Conservation (phyloP, 2,113 vertebrate genomes). For the Geothlypis trichas region DNA sequence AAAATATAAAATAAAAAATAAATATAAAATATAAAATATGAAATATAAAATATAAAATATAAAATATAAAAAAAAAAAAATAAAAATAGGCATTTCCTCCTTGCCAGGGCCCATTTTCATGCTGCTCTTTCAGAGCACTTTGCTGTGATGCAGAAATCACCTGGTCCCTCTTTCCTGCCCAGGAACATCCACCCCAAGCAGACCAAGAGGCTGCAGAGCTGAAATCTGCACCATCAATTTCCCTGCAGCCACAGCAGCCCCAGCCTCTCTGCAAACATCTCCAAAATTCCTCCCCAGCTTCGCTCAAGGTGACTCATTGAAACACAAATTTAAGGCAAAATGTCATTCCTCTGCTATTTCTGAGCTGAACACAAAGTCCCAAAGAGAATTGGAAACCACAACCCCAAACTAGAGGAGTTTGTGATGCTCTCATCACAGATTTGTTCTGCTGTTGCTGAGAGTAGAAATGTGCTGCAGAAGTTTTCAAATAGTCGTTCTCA, state of each 20-base stretch:
- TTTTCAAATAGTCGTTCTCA: neutral
- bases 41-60: neutral
- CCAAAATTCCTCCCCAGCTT: neutral
- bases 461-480: neutral
- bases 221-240: too few species aligned
- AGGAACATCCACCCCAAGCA: too few species aligned
- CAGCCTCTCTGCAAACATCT: neutral
- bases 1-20: neutral
- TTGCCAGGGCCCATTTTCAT: neutral
- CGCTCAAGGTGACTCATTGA: neutral
- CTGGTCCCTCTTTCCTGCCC: neutral
- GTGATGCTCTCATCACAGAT: neutral
- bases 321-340: constrained; percentile 10
- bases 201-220: too few species aligned
- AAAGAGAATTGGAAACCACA: neutral
- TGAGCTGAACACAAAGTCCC: neutral
- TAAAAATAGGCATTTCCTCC: neutral
- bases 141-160: neutral
- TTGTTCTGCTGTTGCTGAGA: neutral
- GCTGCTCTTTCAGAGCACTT: neutral
- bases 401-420: neutral
- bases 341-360: neutral
- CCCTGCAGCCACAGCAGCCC: too few species aligned
- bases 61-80: too few species aligned
- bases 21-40: neutral